Conservation (phyloP, 23 tunicate species). For the Phallusia fumigata region DNA sequence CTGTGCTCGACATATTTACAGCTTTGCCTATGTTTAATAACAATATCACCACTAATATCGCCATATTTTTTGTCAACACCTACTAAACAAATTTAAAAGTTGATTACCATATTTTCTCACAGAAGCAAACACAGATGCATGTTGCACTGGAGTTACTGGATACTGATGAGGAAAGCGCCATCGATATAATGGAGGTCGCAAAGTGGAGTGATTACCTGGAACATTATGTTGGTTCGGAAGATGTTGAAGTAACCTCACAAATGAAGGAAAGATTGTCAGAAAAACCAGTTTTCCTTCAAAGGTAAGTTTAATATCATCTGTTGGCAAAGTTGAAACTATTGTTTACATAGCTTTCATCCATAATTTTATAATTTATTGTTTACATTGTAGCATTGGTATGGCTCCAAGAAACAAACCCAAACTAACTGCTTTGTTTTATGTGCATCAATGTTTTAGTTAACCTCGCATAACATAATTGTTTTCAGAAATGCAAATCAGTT, state of each 20-base stretch:
- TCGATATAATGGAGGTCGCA: slow-evolving; percentile 59
- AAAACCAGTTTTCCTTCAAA: slow-evolving; percentile 61
- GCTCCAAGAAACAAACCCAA: too few relatives aligned
- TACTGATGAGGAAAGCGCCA: slow-evolving; percentile 58
- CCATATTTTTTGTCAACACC: too few relatives aligned
- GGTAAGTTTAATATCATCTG: slow-evolving; percentile 15
- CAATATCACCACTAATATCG: too few relatives aligned
- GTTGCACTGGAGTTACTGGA: slow-evolving; percentile 64
- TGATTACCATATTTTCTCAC: not conserved
- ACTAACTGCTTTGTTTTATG: too few relatives aligned
- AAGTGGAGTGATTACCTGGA: slow-evolving; percentile 89
- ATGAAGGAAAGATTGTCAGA: slow-evolving; percentile 42
- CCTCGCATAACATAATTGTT: too few relatives aligned
- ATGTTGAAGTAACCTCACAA: slow-evolving; percentile 26
- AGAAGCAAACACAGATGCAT: slow-evolving; percentile 66
- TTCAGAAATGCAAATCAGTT: slow-evolving; percentile 46
- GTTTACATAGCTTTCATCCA: not conserved
- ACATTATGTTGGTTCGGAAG: slow-evolving; percentile 48
- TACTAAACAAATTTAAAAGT: too few relatives aligned
- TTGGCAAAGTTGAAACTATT: not conserved
- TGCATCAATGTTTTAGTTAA: not conserved
- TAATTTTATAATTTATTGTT: too few relatives aligned
- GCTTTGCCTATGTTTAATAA: too few relatives aligned
- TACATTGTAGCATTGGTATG: too few relatives aligned
- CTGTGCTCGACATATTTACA: too few relatives aligned